Evolutionary conservation across 2,888 invertebrate species (phyloP).

Genomic region (Antitype chi): DNA sequence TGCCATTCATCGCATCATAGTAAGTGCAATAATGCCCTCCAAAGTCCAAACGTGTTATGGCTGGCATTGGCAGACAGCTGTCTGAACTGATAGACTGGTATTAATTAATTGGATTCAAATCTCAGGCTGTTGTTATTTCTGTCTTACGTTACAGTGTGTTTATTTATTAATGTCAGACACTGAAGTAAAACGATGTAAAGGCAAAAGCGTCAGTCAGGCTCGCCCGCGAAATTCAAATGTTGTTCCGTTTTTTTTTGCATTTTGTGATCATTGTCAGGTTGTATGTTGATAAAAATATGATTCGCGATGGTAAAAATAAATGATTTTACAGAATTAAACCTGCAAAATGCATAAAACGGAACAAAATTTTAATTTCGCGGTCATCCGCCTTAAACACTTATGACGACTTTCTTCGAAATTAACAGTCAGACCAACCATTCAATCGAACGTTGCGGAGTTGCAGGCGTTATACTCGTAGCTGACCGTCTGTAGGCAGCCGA

Average conservation of each 20-base stretch:
- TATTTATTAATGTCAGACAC: not conserved
- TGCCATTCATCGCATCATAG: not conserved
- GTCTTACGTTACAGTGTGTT: too few relatives aligned
- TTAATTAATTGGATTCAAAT: conserved; percentile 2
- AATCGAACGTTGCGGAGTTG: not conserved
- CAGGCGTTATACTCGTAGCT: not conserved
- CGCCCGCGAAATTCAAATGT: too few relatives aligned
- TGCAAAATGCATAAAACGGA: too few relatives aligned
- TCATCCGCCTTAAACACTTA: not conserved
- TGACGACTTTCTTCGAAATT: not conserved
- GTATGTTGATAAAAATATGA: too few relatives aligned
- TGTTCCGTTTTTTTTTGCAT: too few relatives aligned
- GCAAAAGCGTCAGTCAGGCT: too few relatives aligned
- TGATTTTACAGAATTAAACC: too few relatives aligned
- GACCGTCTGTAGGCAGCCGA: conserved; percentile 22
- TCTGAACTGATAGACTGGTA: not conserved
- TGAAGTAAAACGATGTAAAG: not conserved
- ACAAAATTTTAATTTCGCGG: too few relatives aligned
- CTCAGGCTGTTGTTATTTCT: not conserved
- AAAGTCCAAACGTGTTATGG: not conserved
- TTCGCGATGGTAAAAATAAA: too few relatives aligned
- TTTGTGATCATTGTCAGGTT: too few relatives aligned
- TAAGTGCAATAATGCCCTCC: not conserved
- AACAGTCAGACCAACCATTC: not conserved
- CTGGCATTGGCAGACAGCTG: not conserved